These are phyloP conservation scores for Xestia rhomboidea DNA, from an alignment of 2,888 invertebrate species.

Conservation along the genomic window DNA sequence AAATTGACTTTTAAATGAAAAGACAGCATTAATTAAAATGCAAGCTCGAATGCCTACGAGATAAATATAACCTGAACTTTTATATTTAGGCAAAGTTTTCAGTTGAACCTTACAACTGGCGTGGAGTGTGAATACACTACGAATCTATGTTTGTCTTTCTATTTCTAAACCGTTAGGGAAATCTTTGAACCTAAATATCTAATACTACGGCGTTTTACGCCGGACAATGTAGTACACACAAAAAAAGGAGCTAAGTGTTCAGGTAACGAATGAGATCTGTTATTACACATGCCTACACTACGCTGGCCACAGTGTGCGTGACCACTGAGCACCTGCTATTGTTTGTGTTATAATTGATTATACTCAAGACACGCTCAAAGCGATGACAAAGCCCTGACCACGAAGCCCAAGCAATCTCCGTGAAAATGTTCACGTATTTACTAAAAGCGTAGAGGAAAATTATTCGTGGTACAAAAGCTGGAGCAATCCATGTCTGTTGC, in stretches of 20 bases:
- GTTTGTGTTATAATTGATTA: conserved; percentile 38
- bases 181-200: conserved; percentile 54
- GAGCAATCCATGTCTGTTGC: conserved; percentile 20
- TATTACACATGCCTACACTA: neutral
- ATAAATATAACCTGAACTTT: neutral
- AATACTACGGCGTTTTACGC: conserved; percentile 48
- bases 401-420: conserved; percentile 1
- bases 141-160: conserved; percentile 43
- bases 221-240: conserved; percentile 19
- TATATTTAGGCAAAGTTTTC: conserved; percentile 17
- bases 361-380: conserved; percentile 29
- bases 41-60: neutral
- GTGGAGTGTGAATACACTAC: conserved; percentile 20
- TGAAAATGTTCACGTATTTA: conserved; percentile 37
- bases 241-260: conserved; percentile 20
- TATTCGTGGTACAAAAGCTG: conserved; percentile 3
- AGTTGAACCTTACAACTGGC: conserved; percentile 10
- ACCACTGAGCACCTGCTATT: conserved; percentile 8
- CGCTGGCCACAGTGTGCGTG: conserved; percentile 8
- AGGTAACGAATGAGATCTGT: conserved; percentile 31
- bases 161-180: conserved; percentile 51
- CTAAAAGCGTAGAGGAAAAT: conserved; percentile 12
- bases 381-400: conserved; percentile 25
- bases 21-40: conserved; percentile 2
- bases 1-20: neutral